These are phyloP conservation scores for Hydrophis major DNA, from an alignment of 2,797 vertebrate species.

Conservation along the genomic window DNA sequence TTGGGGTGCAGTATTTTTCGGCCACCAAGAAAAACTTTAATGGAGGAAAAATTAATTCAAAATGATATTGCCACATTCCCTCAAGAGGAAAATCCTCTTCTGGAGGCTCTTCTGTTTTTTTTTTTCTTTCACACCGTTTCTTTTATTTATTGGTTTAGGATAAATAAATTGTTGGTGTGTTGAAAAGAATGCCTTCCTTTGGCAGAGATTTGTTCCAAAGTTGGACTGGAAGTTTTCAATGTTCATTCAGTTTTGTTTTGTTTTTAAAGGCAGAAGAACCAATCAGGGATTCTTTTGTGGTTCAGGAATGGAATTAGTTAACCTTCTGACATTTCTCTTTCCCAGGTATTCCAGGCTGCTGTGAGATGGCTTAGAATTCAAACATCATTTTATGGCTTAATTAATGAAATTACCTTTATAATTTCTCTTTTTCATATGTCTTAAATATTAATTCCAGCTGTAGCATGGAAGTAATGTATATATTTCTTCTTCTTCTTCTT, in stretches of 20 bases:
- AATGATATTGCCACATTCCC: constrained; percentile 38
- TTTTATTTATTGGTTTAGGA: background rate
- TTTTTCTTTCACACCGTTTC: background rate
- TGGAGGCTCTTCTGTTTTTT: background rate
- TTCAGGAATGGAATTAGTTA: background rate
- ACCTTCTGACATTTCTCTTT: background rate
- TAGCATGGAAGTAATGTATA: no score
- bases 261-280: background rate
- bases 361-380: constrained; percentile 23
- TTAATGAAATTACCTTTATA: constrained; percentile 63
- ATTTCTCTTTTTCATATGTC: constrained; percentile 66
- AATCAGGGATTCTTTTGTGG: constrained; percentile 25
- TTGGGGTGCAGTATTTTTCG: constrained; percentile 7
- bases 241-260: background rate
- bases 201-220: background rate
- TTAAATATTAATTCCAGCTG: constrained; percentile 70
- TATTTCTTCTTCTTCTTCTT: no score
- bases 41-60: constrained; percentile 63
- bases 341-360: constrained; percentile 30
- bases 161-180: background rate
- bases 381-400: constrained; percentile 51
- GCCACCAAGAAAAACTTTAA: constrained; percentile 44
- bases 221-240: background rate
- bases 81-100: background rate
- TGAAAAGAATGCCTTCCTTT: background rate